phyloP scores from a whole-genome alignment of 2,797 vertebrate species.

The Mionectes olivaceus region DNA sequence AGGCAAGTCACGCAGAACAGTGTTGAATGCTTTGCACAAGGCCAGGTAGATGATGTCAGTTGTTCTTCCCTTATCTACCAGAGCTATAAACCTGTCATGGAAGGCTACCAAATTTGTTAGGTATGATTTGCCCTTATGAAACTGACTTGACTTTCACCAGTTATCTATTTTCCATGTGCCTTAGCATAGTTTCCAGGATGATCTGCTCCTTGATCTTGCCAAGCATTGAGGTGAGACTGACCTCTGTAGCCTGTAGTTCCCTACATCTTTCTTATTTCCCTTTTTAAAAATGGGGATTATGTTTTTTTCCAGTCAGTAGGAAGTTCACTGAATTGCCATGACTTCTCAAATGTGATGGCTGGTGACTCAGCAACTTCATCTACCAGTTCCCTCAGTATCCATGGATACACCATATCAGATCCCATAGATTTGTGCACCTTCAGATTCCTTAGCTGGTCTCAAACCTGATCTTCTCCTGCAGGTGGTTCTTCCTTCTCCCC shows the following conservation, averaged over 20 bases:
- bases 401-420: background rate
- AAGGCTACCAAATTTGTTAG: background rate
- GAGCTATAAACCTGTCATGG: fast-evolving
- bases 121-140: background rate
- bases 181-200: background rate
- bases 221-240: background rate
- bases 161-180: background rate
- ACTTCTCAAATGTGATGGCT: background rate
- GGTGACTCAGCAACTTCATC: background rate
- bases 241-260: background rate
- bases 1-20: background rate
- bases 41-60: background rate
- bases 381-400: background rate
- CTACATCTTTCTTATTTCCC: background rate
- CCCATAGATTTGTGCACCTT: background rate
- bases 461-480: background rate
- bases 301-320: background rate
- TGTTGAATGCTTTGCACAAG: background rate
- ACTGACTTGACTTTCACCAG: background rate
- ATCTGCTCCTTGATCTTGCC: background rate
- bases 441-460: background rate
- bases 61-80: background rate
- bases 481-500: background rate
- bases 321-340: background rate
- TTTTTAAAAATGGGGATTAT: background rate